Evolutionary conservation across 2,888 invertebrate species (phyloP).

Genomic region (Helicoverpa assulta): DNA sequence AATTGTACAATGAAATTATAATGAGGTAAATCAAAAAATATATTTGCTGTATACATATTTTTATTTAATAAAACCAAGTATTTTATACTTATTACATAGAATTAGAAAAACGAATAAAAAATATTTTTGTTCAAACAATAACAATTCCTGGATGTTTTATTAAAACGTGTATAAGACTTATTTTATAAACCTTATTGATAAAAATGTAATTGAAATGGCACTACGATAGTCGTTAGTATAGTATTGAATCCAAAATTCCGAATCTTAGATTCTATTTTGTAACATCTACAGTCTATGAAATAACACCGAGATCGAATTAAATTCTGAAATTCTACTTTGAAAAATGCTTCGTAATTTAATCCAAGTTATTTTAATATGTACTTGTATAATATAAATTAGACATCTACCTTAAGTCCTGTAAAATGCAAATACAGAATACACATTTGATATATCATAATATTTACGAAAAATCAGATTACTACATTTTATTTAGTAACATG

Average conservation of each 20-base stretch:
- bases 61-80: conserved; percentile 65
- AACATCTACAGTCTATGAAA: not conserved
- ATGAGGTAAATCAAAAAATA: conserved; percentile 37
- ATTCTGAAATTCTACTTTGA: not conserved
- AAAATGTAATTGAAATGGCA: conserved; percentile 34
- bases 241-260: not conserved
- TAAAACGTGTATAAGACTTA: not conserved
- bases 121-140: conserved; percentile 36
- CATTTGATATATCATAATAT: not conserved
- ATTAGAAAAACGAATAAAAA: conserved; percentile 40
- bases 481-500: not conserved
- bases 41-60: conserved; percentile 62
- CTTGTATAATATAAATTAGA: not conserved
- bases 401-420: not conserved
- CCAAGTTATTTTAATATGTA: no score
- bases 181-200: conserved; percentile 8
- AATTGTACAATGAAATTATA: conserved; percentile 40
- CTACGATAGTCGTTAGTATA: conserved; percentile 16
- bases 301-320: not conserved
- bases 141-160: conserved; percentile 23
- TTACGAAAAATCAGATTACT: not conserved
- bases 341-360: no score
- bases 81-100: conserved; percentile 61
- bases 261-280: not conserved
- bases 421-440: conserved; percentile 17